Evolutionary conservation across 2,888 invertebrate genomes (phyloP).

Genomic region (Beris morrisii): DNA sequence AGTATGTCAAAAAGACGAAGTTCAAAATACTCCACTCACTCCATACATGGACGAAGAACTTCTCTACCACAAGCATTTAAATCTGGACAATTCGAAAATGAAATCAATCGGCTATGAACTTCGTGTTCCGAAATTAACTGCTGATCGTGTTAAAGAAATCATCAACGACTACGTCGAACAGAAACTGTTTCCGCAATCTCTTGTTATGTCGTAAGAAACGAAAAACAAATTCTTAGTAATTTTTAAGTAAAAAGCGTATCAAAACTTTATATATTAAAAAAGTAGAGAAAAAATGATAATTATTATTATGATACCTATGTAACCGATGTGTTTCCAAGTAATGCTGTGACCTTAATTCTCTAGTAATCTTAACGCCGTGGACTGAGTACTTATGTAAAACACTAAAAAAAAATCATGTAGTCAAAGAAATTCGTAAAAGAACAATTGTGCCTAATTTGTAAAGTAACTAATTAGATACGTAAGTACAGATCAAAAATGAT

Average conservation of each 20-base stretch:
- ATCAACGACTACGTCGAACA: slow-evolving; percentile 78
- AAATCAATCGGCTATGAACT: slow-evolving; percentile 63
- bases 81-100: slow-evolving; percentile 71
- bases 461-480: slow-evolving; percentile 24
- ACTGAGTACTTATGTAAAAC: slow-evolving; percentile 31
- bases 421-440: not conserved
- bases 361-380: slow-evolving; percentile 21
- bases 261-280: slow-evolving; percentile 1
- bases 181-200: slow-evolving; percentile 79
- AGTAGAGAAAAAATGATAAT: not conserved
- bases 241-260: slow-evolving; percentile 14
- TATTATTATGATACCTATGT: slow-evolving; percentile 11
- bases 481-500: slow-evolving; percentile 28
- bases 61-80: slow-evolving; percentile 77
- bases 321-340: slow-evolving; percentile 22
- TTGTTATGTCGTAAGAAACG: slow-evolving; percentile 59
- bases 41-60: slow-evolving; percentile 85
- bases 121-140: slow-evolving; percentile 65
- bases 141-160: slow-evolving; percentile 67
- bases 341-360: slow-evolving; percentile 31
- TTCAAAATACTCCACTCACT: slow-evolving; percentile 83
- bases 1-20: slow-evolving; percentile 72
- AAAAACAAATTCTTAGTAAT: slow-evolving; percentile 33
- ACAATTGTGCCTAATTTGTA: slow-evolving; percentile 28
- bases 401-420: slow-evolving; percentile 5